Percentiles rank a stretch among this genome's conserved stretches.
Evolutionary conservation across 2,888 invertebrate species (phyloP).

Genomic region (Thereva nobilitata): DNA sequence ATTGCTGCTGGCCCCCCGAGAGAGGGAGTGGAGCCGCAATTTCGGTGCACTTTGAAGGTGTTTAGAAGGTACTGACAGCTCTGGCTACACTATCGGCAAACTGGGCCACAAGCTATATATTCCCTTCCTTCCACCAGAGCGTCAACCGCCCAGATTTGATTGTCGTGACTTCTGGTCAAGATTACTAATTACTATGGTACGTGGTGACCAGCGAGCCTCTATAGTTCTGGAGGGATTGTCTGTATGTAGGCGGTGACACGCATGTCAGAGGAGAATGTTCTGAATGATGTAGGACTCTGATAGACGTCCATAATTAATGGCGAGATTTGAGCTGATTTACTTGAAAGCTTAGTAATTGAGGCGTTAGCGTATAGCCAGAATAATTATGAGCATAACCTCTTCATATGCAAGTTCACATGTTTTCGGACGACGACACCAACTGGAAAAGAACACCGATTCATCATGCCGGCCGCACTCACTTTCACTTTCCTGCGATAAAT

Average conservation of each 20-base stretch:
- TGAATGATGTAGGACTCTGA: not conserved
- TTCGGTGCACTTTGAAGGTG: not conserved
- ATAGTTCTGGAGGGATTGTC: slow-evolving; percentile 19
- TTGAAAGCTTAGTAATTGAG: too few species aligned
- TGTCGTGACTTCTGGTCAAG: slow-evolving; percentile 31
- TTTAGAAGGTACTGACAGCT: not conserved
- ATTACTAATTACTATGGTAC: slow-evolving; percentile 26
- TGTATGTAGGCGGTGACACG: slow-evolving; percentile 26
- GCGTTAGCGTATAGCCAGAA: too few species aligned
- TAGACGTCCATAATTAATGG: too few species aligned
- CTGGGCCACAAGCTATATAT: too few species aligned
- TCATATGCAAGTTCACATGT: too few species aligned
- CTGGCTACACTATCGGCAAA: too few species aligned
- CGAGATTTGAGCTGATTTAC: too few species aligned
- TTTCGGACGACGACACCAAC: too few species aligned
- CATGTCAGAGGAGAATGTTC: slow-evolving; percentile 6
- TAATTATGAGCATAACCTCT: too few species aligned
- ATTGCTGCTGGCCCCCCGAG: slow-evolving; percentile 47
- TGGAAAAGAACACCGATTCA: too few species aligned
- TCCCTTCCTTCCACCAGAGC: not conserved
- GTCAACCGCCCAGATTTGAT: not conserved
- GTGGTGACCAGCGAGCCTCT: slow-evolving; percentile 10
- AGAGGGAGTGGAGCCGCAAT: slow-evolving; percentile 11
- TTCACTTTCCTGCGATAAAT: too few species aligned
- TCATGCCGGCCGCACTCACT: too few species aligned